Evolutionary conservation across 2,113 vertebrate species (phyloP).

Genomic region (Boulengeromyrus knoepffleri): DNA sequence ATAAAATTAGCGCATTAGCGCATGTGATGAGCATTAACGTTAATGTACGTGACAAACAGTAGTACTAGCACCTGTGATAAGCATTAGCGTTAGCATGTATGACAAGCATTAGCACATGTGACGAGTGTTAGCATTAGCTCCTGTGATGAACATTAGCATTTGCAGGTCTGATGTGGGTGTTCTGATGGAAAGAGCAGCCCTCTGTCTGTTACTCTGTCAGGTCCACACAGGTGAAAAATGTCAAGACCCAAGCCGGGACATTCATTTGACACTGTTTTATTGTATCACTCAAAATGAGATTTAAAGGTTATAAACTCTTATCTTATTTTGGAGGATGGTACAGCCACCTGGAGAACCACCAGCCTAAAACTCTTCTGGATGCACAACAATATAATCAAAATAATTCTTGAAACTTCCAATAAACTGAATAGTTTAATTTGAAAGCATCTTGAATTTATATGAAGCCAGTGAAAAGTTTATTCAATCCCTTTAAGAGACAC

Average conservation of each 20-base stretch:
- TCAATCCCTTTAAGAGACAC: background rate
- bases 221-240: background rate
- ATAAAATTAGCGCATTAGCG: background rate
- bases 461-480: background rate
- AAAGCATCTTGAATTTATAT: background rate
- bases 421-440: background rate
- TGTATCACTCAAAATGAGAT: background rate
- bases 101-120: background rate
- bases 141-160: background rate
- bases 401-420: background rate
- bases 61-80: background rate
- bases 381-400: background rate
- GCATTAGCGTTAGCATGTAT: background rate
- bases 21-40: background rate
- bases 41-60: background rate
- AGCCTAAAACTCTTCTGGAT: background rate
- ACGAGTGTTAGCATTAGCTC: background rate
- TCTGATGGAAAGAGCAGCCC: background rate
- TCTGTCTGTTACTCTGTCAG: background rate
- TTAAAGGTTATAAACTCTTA: background rate
- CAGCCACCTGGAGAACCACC: background rate
- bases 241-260: background rate
- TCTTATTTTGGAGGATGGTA: background rate
- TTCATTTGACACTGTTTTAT: background rate
- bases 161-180: background rate